A percentile compares a stretch with the other conserved stretches of the same genome.
These are phyloP conservation scores for Listrodromus nycthemerus DNA, from an alignment of 2,888 invertebrate genomes.

Conservation along the genomic window DNA sequence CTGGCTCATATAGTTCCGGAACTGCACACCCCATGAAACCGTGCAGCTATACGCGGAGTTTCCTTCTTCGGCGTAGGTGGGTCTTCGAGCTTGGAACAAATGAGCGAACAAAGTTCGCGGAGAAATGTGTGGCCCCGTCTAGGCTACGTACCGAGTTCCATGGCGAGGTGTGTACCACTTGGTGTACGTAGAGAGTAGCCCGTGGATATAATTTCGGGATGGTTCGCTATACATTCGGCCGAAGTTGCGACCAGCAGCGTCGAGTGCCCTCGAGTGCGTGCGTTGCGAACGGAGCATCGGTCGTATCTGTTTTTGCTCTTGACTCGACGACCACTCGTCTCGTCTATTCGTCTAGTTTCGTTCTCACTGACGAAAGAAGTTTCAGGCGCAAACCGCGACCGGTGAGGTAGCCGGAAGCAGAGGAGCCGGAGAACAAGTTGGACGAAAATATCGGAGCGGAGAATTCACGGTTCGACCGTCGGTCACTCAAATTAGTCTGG, in stretches of 20 bases:
- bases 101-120: conserved; percentile 33
- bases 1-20: conserved; percentile 16
- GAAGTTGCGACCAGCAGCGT: conserved; percentile 4
- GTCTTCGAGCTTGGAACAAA: conserved; percentile 40
- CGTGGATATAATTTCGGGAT: conserved; percentile 7
- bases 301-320: conserved; percentile 5
- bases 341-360: conserved; percentile 11
- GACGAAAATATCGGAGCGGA: not conserved
- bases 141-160: conserved; percentile 13
- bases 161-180: not conserved
- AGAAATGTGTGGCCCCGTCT: conserved; percentile 48
- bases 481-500: not conserved
- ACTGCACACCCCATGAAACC: not conserved
- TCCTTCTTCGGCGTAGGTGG: not conserved
- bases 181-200: not conserved
- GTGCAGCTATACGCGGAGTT: not conserved
- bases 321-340: not conserved
- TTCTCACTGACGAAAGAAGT: conserved; percentile 6
- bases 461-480: not conserved
- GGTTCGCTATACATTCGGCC: conserved; percentile 27
- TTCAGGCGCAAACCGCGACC: conserved; percentile 13
- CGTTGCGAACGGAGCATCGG: not conserved
- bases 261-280: conserved; percentile 22
- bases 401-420: not conserved
- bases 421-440: not conserved